A percentile compares a stretch with the other conserved stretches of the same genome.
Evolutionary conservation across 1,140 invertebrate species (phyloP).

Genomic region (Arion vulgaris): DNA sequence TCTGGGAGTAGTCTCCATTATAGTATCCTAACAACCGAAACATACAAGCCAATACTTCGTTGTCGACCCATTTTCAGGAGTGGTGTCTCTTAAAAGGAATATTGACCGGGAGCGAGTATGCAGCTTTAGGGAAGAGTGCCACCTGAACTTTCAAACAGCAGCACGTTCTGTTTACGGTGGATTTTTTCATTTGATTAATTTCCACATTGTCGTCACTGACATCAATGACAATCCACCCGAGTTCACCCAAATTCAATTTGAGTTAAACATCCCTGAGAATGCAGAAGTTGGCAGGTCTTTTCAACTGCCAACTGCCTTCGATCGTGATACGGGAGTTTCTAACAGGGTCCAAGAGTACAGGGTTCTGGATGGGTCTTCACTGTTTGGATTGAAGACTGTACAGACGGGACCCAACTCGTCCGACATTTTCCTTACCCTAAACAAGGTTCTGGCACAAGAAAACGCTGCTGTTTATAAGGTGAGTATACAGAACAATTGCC

Average conservation of each 20-base stretch:
- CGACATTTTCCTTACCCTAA: slow-evolving; percentile 46
- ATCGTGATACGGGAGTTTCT: slow-evolving; percentile 44
- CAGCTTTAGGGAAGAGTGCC: slow-evolving; percentile 43
- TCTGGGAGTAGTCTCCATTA: slow-evolving; percentile 34
- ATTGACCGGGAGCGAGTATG: slow-evolving; percentile 58
- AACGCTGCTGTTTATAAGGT: slow-evolving; percentile 47
- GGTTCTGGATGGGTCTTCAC: slow-evolving; percentile 40
- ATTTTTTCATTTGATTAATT: slow-evolving; percentile 39
- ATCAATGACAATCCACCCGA: slow-evolving; percentile 92
- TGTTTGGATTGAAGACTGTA: slow-evolving; percentile 48
- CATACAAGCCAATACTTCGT: slow-evolving; percentile 76
- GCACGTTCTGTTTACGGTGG: not conserved
- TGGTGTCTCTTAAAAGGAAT: slow-evolving; percentile 77
- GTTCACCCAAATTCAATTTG: slow-evolving; percentile 83
- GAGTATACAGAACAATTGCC: too few relatives aligned
- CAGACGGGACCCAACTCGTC: slow-evolving; percentile 52
- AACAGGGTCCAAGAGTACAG: slow-evolving; percentile 50
- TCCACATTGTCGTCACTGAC: slow-evolving; percentile 89
- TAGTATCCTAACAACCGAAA: slow-evolving; percentile 42
- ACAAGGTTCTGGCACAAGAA: slow-evolving; percentile 52
- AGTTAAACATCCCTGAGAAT: slow-evolving; percentile 60
- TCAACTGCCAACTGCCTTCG: slow-evolving; percentile 48
- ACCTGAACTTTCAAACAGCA: slow-evolving; percentile 46
- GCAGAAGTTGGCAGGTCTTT: slow-evolving; percentile 37
- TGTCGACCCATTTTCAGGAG: slow-evolving; percentile 90